These are phyloP conservation scores for Nannospalax galili DNA, from an alignment of 2,113 vertebrate species.

Conservation along the genomic window DNA sequence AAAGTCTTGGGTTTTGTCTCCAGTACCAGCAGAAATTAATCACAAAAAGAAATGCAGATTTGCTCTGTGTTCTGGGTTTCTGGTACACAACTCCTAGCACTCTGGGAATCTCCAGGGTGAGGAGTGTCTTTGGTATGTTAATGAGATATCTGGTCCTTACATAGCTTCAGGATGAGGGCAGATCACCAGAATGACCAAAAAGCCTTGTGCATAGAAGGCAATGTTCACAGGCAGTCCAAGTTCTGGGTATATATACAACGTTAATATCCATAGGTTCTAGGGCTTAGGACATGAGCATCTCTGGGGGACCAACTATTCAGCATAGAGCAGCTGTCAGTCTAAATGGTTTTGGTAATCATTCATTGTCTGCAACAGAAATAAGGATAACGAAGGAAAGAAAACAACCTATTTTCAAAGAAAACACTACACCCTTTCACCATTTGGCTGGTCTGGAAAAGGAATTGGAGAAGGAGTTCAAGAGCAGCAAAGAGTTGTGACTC, in stretches of 20 bases:
- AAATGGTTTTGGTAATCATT: background rate
- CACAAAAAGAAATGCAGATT: background rate
- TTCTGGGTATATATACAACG: no score
- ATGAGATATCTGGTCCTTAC: background rate
- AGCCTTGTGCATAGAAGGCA: background rate
- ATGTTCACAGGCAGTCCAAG: background rate
- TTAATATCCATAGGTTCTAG: background rate
- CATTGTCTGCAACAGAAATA: background rate
- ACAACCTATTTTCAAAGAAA: background rate
- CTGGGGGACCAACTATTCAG: background rate
- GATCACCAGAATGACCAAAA: background rate
- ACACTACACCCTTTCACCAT: background rate
- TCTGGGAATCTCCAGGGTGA: background rate
- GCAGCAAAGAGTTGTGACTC: conserved; percentile 5
- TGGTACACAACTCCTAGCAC: background rate
- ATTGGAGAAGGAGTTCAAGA: background rate
- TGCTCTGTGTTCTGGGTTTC: background rate
- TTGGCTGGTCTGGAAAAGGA: conserved; percentile 2
- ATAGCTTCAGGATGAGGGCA: background rate
- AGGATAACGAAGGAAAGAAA: background rate
- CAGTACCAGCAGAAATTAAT: background rate
- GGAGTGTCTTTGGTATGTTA: background rate
- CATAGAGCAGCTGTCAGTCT: background rate
- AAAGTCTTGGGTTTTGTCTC: background rate
- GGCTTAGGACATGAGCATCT: background rate